Base-by-base conservation (phyloP, 2,888 invertebrate species). In the Torymus tubicola region DNA sequence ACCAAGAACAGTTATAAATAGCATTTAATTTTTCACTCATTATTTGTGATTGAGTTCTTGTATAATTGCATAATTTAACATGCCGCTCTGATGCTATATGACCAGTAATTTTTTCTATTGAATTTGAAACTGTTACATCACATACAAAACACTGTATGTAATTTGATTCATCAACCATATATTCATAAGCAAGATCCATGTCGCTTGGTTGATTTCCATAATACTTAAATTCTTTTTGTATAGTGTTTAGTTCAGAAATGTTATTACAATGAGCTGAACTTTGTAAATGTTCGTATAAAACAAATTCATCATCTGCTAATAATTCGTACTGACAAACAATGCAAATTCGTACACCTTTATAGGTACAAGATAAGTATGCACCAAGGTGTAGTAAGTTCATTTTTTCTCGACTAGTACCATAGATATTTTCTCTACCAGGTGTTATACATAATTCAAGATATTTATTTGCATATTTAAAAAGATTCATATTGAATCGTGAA, bases 1-100 rank as follows among this genome's bases (percentile, higher is more conserved):
- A 86, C 80, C 84, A 83, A 18, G 71, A 58, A 21, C 68, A 64
- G n/a, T 78, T 14, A 10, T 81, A 42, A 31, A 63, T 70, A 12
- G 14, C 11, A 18, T 14, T 14, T 3, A 71, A 78, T 21, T 60
- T 18, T 53, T 70, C 2, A 31, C 18, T 61, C 12, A 77, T 72
- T 50, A 18, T 16, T 10, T 67, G 24, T n/a, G 67, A 55, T n/a
- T 24, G 14, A 2, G 8, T 50, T 64, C 50, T 24, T 78, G 58
- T 64, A 71, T 21, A 24, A 14, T 52, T 57, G 3, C 24, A 24
- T 24, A 24, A 24, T 24, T 24, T 24, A 24, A 14, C 16, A 13
- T 31, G 18, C 61, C 68, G 0, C 3, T 16, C 14, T 60, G 12
- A 10, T 53, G 13, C 2, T 42, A 55, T 78, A 68, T 14, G 13